Evolutionary conservation across 2,113 vertebrate species (phyloP).

Genomic region (Peucedramus taeniatus): DNA sequence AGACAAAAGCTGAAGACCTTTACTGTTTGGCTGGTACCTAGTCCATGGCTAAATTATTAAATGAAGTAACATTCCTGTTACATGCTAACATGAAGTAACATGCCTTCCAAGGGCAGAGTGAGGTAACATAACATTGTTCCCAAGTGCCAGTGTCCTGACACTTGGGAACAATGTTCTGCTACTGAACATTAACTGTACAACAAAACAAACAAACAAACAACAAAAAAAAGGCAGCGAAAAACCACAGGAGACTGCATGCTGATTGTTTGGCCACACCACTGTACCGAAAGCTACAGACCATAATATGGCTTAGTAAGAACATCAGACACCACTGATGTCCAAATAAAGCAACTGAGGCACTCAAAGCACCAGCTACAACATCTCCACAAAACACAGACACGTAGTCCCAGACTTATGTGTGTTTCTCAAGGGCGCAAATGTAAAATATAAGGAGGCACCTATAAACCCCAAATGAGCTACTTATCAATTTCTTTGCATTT

Average conservation of each 20-base stretch:
- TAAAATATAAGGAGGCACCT: background rate
- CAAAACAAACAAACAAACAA: background rate
- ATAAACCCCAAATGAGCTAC: background rate
- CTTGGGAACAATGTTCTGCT: background rate
- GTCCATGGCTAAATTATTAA: background rate
- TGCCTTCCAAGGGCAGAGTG: background rate
- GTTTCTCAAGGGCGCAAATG: background rate
- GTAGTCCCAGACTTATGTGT: accelerated
- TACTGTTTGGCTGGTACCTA: background rate
- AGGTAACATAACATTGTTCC: background rate
- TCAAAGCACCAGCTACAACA: background rate
- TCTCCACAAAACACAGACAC: background rate
- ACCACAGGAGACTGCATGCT: background rate
- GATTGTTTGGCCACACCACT: background rate
- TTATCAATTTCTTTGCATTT: background rate
- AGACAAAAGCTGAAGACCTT: background rate
- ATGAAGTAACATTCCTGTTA: background rate
- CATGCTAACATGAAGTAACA: background rate
- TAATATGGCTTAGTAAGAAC: accelerated
- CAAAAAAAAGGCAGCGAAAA: accelerated
- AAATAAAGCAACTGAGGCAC: background rate
- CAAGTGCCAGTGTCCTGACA: no score
- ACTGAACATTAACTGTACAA: background rate
- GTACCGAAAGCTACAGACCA: background rate
- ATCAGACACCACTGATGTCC: background rate